These are phyloP conservation scores for Hyperoplus lanceolatus DNA, from an alignment of 2,797 vertebrate species.

Conservation along the genomic window DNA sequence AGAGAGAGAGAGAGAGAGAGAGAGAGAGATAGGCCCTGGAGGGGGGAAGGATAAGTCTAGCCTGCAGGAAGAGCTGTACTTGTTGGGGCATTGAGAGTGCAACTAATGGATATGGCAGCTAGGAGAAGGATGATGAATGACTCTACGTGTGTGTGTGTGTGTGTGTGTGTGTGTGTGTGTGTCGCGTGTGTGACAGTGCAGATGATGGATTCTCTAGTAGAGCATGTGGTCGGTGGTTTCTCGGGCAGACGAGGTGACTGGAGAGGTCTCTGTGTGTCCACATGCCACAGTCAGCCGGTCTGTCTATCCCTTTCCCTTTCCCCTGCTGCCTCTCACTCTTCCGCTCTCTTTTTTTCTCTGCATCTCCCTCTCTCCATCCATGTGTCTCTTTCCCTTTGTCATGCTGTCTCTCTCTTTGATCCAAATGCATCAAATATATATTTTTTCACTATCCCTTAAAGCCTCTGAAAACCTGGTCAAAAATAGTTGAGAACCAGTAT, in stretches of 20 bases:
- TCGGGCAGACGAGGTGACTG: conserved; percentile 68
- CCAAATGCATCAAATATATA: no score
- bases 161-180: conserved; percentile 21
- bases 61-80: conserved; percentile 73
- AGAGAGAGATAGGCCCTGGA: conserved; percentile 35
- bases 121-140: conserved; percentile 78
- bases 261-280: conserved; percentile 66
- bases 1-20: conserved; percentile 57
- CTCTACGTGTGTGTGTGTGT: conserved; percentile 36
- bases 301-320: conserved; percentile 33
- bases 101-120: conserved; percentile 82
- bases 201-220: conserved; percentile 67
- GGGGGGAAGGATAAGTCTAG: conserved; percentile 66
- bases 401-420: conserved; percentile 6
- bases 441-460: no score
- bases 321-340: conserved; percentile 41
- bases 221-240: conserved; percentile 72
- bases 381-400: conserved; percentile 28
- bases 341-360: conserved; percentile 6
- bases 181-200: conserved; percentile 38
- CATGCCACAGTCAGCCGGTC: conserved; percentile 54
- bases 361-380: conserved; percentile 1
- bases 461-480: no score
- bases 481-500: no score
- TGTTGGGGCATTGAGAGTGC: conserved; percentile 73